phyloP scores from a whole-genome alignment of 1,140 invertebrate species.

The Neodiprion virginianus region DNA sequence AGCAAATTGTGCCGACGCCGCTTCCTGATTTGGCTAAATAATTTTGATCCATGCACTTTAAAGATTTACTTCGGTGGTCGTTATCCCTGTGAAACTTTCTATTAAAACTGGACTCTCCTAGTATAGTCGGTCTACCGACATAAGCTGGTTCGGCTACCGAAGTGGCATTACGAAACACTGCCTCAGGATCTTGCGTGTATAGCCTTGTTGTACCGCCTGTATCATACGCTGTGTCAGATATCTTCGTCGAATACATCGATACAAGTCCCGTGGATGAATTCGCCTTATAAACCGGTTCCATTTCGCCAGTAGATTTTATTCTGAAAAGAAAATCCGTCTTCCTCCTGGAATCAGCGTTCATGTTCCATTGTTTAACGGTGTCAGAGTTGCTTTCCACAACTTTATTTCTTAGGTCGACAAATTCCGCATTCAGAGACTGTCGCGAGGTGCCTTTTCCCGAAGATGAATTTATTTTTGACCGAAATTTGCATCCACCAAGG shows the following conservation, averaged over 20 bases:
- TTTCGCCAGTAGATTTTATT: constrained; percentile 6
- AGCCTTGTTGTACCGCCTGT: neutral
- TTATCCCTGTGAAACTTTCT: constrained; percentile 22
- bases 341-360: constrained; percentile 2
- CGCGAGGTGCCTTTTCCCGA: constrained; percentile 27
- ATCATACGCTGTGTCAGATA: no score
- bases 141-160: neutral
- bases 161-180: neutral
- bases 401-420: constrained; percentile 43
- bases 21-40: neutral
- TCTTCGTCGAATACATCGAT: no score
- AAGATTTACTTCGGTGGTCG: constrained; percentile 21
- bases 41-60: constrained; percentile 17
- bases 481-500: constrained; percentile 22
- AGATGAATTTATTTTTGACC: constrained; percentile 17
- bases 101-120: constrained; percentile 4
- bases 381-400: constrained; percentile 35
- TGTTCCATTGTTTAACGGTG: constrained; percentile 14
- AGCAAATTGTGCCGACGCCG: constrained; percentile 28
- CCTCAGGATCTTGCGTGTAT: neutral
- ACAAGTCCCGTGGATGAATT: neutral
- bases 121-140: neutral
- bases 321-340: constrained; percentile 20
- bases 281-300: neutral
- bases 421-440: constrained; percentile 45